Conservation (phyloP, 1,140 invertebrate species). For the Drosophila sucinea region DNA sequence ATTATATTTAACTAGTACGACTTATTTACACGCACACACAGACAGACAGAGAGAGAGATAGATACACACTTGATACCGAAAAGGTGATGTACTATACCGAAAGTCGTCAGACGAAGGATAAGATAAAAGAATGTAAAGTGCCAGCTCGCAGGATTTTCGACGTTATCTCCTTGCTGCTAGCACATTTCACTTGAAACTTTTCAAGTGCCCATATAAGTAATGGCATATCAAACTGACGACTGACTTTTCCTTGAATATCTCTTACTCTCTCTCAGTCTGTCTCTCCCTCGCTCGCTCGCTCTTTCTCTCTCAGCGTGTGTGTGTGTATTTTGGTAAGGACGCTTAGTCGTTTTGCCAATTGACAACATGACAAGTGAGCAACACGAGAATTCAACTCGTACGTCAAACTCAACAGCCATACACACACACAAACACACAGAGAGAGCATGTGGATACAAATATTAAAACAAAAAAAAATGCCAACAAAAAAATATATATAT, state of each 20-base stretch:
- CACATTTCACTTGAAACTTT: slow-evolving; percentile 75
- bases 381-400: slow-evolving; percentile 78
- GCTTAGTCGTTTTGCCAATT: slow-evolving; percentile 74
- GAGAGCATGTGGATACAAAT: slow-evolving; percentile 47
- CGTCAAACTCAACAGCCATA: slow-evolving; percentile 41
- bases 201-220: slow-evolving; percentile 79
- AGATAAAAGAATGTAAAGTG: slow-evolving; percentile 8
- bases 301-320: neutral
- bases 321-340: slow-evolving; percentile 17
- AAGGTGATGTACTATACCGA: neutral
- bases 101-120: neutral
- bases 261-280: neutral
- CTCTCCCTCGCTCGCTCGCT: neutral
- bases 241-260: slow-evolving; percentile 33
- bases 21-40: neutral
- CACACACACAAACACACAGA: slow-evolving; percentile 55
- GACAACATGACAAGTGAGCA: slow-evolving; percentile 80
- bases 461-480: slow-evolving; percentile 34
- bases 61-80: neutral
- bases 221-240: slow-evolving; percentile 68
- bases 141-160: slow-evolving; percentile 1
- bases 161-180: slow-evolving; percentile 44
- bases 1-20: slow-evolving; percentile 66
- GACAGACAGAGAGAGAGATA: neutral
- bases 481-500: slow-evolving; percentile 34